Evolutionary conservation across 1,140 invertebrate species (phyloP).

Genomic region (Papilio xuthus): DNA sequence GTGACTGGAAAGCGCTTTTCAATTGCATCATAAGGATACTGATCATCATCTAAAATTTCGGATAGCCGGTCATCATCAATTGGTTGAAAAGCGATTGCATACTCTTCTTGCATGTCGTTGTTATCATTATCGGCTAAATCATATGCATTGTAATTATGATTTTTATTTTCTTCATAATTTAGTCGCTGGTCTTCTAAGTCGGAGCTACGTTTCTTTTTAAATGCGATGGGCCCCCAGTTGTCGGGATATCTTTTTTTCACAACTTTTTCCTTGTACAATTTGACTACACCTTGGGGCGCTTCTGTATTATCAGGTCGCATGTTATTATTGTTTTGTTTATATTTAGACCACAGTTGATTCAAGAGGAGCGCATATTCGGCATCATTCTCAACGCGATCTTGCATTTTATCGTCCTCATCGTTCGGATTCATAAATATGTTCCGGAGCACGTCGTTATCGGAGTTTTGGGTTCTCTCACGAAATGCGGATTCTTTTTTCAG

Average conservation of each 20-base stretch:
- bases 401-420: conserved; percentile 69
- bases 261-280: conserved; percentile 76
- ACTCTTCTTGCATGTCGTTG: conserved; percentile 80
- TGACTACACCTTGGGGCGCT: conserved; percentile 70
- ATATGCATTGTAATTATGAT: conserved; percentile 73
- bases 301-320: conserved; percentile 58
- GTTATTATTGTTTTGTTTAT: conserved; percentile 78
- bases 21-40: conserved; percentile 69
- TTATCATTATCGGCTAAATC: conserved; percentile 69
- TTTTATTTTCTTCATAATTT: conserved; percentile 67
- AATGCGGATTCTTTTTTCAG: conserved; percentile 78
- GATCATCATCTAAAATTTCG: conserved; percentile 71
- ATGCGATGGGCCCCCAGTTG: conserved; percentile 79
- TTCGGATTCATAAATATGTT: conserved; percentile 82
- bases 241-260: conserved; percentile 75
- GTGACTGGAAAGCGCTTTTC: conserved; percentile 85
- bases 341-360: conserved; percentile 83
- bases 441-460: conserved; percentile 80
- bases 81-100: conserved; percentile 81
- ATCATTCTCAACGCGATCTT: conserved; percentile 76
- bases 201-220: conserved; percentile 78
- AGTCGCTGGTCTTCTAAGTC: conserved; percentile 61
- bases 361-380: conserved; percentile 82
- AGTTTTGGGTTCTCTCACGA: conserved; percentile 81
- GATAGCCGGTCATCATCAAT: conserved; percentile 79